These are phyloP conservation scores for Microcebus ravelobensis DNA, from an alignment of 2,113 vertebrate genomes.

Conservation along the genomic window DNA sequence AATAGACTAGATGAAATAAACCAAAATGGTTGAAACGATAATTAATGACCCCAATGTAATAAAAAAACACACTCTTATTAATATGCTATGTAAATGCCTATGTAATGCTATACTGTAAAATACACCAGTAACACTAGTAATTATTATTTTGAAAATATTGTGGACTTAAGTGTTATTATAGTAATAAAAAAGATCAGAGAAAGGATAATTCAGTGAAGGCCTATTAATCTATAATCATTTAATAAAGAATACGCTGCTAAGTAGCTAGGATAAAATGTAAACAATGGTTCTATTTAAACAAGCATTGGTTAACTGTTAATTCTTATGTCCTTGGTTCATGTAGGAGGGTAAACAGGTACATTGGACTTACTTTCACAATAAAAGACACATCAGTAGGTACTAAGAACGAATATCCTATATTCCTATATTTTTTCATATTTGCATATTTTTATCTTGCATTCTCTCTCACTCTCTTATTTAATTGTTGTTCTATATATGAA, in stretches of 20 bases:
- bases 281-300: neutral
- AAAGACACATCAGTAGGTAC: neutral
- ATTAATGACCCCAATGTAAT: neutral
- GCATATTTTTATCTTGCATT: neutral
- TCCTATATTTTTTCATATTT: neutral
- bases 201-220: neutral
- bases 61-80: neutral
- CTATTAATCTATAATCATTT: neutral
- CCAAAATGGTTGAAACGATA: neutral
- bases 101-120: neutral
- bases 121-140: neutral
- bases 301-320: neutral
- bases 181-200: neutral
- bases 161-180: neutral
- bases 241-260: neutral
- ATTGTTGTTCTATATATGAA: neutral
- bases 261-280: neutral
- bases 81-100: neutral
- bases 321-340: neutral
- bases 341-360: neutral
- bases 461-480: neutral
- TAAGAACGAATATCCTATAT: neutral
- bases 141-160: neutral
- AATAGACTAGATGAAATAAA: conserved; percentile 13
- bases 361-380: neutral